Percentiles rank a stretch among this genome's conserved stretches.
These are phyloP conservation scores for Trimorus sp. DNA, from an alignment of 2,888 invertebrate species.

Conservation along the genomic window DNA sequence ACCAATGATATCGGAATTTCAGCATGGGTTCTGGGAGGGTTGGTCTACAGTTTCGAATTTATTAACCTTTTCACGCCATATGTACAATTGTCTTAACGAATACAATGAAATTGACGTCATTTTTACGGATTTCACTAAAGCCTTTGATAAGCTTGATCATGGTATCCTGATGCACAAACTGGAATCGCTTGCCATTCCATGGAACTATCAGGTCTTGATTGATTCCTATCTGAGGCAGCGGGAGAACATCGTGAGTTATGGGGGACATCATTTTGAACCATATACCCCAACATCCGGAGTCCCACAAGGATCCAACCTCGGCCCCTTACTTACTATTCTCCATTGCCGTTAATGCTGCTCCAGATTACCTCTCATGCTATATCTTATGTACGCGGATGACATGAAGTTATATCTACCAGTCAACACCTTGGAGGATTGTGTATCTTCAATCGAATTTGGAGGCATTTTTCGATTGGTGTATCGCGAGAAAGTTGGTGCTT, in stretches of 20 bases:
- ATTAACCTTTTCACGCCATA: not conserved
- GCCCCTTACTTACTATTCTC: constrained; percentile 2
- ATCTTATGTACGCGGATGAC: constrained; percentile 11
- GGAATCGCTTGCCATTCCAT: not conserved
- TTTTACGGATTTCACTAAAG: constrained; percentile 13
- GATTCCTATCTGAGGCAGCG: not conserved
- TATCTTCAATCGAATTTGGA: no score
- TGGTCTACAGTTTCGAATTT: not conserved
- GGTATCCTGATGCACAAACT: constrained; percentile 3
- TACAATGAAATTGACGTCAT: constrained; percentile 13
- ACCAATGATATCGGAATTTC: not conserved
- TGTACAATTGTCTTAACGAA: constrained; percentile 3
- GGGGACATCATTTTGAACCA: not conserved
- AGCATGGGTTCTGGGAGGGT: not conserved
- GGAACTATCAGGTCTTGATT: not conserved
- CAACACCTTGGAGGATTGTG: no score
- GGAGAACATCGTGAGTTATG: no score
- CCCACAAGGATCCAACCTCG: constrained; percentile 20
- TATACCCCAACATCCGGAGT: constrained; percentile 6
- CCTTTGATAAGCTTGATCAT: constrained; percentile 10
- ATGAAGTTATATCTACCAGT: constrained; percentile 3
- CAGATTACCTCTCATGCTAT: not conserved
- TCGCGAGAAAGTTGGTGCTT: not conserved
- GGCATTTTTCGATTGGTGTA: no score
- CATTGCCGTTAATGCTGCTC: not conserved